These are phyloP conservation scores for Clepsis dumicolana DNA, from an alignment of 2,888 invertebrate species.

Conservation along the genomic window DNA sequence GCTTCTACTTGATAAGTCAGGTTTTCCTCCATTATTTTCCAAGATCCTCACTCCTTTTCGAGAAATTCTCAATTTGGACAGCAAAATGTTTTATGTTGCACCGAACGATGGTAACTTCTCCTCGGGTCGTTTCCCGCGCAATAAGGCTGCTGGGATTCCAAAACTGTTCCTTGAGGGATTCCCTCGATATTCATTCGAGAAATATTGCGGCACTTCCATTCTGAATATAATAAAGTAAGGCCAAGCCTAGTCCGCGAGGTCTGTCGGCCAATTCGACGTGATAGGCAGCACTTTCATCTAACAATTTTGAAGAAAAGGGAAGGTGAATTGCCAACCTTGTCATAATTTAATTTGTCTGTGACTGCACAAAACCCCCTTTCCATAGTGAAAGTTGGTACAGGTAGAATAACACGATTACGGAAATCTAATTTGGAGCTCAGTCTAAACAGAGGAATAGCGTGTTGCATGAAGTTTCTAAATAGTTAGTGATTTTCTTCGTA, in stretches of 20 bases:
- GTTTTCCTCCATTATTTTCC: conserved; percentile 12
- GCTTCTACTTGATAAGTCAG: neutral
- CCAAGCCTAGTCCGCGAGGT: conserved; percentile 54
- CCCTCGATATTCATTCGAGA: conserved; percentile 66
- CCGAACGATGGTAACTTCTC: conserved; percentile 60
- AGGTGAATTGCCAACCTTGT: neutral
- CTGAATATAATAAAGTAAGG: conserved; percentile 62
- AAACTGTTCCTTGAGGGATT: conserved; percentile 69
- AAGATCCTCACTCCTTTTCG: conserved; percentile 20
- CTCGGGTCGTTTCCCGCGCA: conserved; percentile 56
- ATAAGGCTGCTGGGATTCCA: conserved; percentile 66
- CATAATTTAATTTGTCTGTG: conserved; percentile 11
- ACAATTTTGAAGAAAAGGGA: conserved; percentile 30
- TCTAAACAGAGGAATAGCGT: conserved; percentile 37
- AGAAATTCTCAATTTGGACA: conserved; percentile 49
- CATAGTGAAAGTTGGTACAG: conserved; percentile 13
- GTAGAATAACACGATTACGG: conserved; percentile 31
- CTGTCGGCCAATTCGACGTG: conserved; percentile 35
- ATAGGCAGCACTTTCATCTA: conserved; percentile 29
- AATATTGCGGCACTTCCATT: conserved; percentile 66
- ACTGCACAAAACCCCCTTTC: conserved; percentile 18
- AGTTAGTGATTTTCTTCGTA: conserved; percentile 37
- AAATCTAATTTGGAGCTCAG: conserved; percentile 37
- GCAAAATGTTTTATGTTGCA: conserved; percentile 64
- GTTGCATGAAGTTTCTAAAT: conserved; percentile 35